Evolutionary conservation across 53 echinoderm and acorn worm species (phyloP), one percentile per base, ranked within the genome.

Genomic region (Temnopleurus reevesii): DNA sequence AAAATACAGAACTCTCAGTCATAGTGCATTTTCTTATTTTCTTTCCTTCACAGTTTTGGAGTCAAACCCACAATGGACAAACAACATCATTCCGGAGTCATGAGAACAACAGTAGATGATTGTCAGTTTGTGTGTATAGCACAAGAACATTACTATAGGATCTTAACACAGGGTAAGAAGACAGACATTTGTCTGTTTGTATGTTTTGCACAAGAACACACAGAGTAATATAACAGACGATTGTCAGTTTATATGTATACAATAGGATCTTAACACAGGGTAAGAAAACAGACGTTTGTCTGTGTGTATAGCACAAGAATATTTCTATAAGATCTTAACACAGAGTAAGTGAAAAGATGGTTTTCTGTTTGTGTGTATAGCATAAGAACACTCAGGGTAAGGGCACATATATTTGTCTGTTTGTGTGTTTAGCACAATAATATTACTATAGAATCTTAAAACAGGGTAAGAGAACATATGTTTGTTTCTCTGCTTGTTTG

Each of bases 101-200:
- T 98, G 98, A 93, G 93, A 58, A 98, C 98, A 2, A 95, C 96
- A 0, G 92, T 94, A 0, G 98, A 98, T 59, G 98, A 98, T 83
- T 98, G 98, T 81, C 98, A 98, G 91, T 98, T 98, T 90, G 98
- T 98, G 18, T 98, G 98, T 57, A 96, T 98, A 43, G 94, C 95
- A 29, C 98, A 98, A 56, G 95, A 94, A 55, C 94, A 98, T 49
- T 98, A 98, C 60, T 98, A 92, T 89, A 92, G 94, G 36, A 98
- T 98, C 31, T 90, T 98, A 51, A 95, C 95, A 65, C 97, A 97
- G 89, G 96, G 95, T 95, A 89, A 89, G 84, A n/a, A n/a, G n/a
- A n/a, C n/a, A n/a, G n/a, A n/a, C n/a, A n/a, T n/a, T n/a, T n/a
- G n/a, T n/a, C n/a, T n/a, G n/a, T n/a, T n/a, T n/a, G n/a, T n/a